phyloP scores from a whole-genome alignment of 2,888 invertebrate species.

The Eupithecia tripunctaria region DNA sequence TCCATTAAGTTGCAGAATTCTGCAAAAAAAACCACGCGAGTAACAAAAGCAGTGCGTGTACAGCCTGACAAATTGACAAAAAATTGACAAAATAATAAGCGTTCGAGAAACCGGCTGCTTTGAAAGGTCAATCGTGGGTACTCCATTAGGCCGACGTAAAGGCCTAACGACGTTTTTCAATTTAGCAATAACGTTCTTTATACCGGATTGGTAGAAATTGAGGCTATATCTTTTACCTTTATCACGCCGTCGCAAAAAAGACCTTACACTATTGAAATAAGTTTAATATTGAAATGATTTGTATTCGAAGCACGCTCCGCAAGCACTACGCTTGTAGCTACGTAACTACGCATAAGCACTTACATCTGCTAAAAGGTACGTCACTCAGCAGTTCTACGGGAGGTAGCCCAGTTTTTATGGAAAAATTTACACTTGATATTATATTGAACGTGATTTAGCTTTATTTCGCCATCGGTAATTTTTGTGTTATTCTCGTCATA shows the following conservation, averaged over 20 bases:
- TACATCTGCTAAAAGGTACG: slow-evolving; percentile 19
- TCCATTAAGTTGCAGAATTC: too few relatives aligned
- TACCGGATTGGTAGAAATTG: neutral
- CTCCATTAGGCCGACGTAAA: neutral
- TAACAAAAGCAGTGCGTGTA: too few relatives aligned
- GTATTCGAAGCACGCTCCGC: neutral
- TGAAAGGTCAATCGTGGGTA: neutral
- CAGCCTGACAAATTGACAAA: too few relatives aligned
- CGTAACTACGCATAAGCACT: slow-evolving; percentile 4
- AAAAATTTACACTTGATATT: slow-evolving; percentile 6
- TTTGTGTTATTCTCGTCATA: neutral
- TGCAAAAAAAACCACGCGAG: too few relatives aligned
- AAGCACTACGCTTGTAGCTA: slow-evolving; percentile 7
- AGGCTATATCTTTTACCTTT: neutral
- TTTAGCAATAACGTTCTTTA: neutral
- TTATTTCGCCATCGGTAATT: neutral
- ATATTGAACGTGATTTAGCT: neutral
- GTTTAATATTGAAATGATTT: slow-evolving; percentile 3
- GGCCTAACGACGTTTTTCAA: neutral
- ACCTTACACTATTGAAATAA: neutral
- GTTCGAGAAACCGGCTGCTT: too few relatives aligned
- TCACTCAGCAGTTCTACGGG: slow-evolving; percentile 13
- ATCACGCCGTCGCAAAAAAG: neutral
- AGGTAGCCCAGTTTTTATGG: slow-evolving; percentile 10
- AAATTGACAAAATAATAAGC: too few relatives aligned